Conservation (phyloP, 2,797 vertebrate genomes). For the Ctenopoma multispine region DNA sequence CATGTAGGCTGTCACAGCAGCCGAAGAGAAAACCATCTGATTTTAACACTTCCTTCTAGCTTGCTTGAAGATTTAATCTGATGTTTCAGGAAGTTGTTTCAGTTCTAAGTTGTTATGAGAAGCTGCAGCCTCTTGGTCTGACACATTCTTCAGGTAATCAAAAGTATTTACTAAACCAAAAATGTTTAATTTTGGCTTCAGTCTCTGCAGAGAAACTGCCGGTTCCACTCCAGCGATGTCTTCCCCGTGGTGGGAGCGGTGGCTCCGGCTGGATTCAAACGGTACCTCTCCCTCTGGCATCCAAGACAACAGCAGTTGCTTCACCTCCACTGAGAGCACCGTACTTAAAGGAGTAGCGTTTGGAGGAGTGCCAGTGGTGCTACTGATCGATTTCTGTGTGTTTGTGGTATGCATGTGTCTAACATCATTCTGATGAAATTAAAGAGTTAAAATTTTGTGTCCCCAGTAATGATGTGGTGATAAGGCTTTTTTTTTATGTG, state of each 20-base stretch:
- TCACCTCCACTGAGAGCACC: slow-evolving; percentile 84
- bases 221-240: slow-evolving; percentile 69
- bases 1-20: not conserved
- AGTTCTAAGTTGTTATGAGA: not conserved
- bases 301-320: slow-evolving; percentile 84
- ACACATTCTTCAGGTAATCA: not conserved
- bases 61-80: not conserved
- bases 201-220: slow-evolving; percentile 38
- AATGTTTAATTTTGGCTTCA: no score
- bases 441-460: slow-evolving; percentile 10
- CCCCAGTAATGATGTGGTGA: not conserved
- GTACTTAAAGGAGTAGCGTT: slow-evolving; percentile 90
- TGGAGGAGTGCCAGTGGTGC: slow-evolving; percentile 91
- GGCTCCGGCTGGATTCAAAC: slow-evolving; percentile 43
- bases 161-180: no score
- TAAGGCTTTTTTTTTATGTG: not conserved
- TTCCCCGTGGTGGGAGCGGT: slow-evolving; percentile 59
- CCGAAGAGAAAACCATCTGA: not conserved
- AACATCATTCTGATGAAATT: not conserved
- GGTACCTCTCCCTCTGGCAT: not conserved
- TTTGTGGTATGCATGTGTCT: slow-evolving; percentile 85
- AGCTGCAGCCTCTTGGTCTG: no score
- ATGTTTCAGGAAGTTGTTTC: not conserved
- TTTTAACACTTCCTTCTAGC: not conserved
- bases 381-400: slow-evolving; percentile 89